Base-by-base conservation (phyloP, 2,113 vertebrate genomes). In the Rhynchomys soricoides region DNA sequence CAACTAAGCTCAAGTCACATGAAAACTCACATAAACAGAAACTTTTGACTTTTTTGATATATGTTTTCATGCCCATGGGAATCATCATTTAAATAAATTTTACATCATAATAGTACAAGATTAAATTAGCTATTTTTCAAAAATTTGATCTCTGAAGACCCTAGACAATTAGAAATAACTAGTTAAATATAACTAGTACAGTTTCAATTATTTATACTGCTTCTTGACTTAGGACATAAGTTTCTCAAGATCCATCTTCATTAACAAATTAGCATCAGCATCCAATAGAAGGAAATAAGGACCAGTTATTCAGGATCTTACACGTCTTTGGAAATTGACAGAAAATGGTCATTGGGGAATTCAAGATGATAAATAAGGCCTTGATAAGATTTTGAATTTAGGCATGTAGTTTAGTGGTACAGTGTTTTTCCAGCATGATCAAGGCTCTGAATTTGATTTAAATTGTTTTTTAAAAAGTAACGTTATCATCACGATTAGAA, bases 181-280 rank as follows among this genome's bases (percentile, higher is more conserved):
- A 15, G 24, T 73, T 96, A 50, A 95, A 96, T 45, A 90, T 71
- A 98, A 96, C 83, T 98, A 96, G 81, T 96, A 89, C 13, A 19
- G 66, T 87, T 97, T 93, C 79, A 97, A 96, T 93, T 97, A 62
- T 78, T 96, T 86, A 97, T 70, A 93, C 77, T 96, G 74, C 95
- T 87, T 97, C 79, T 57, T 93, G 66, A 97, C 59, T 98, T 57
- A 93, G 45, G 91, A 6, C 7, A 94, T 94, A 74, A 97, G 12
- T 34, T 59, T 96, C 95, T 95, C 73, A 93, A 97, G 93, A 95
- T 43, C 45, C 15, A 9, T 91, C 87, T 85, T 81, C 34, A 57
- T 52, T 31, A 78, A 68, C 13, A 22, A 91, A 7, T 71, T 90
- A 5, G 1, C 43, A 26, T 79, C 8, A 94, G 26, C 6, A 88